Percentiles rank a stretch among this genome's conserved stretches.
phyloP scores from a whole-genome alignment of 2,797 vertebrate species.

The Amblyopsis hoosieri region DNA sequence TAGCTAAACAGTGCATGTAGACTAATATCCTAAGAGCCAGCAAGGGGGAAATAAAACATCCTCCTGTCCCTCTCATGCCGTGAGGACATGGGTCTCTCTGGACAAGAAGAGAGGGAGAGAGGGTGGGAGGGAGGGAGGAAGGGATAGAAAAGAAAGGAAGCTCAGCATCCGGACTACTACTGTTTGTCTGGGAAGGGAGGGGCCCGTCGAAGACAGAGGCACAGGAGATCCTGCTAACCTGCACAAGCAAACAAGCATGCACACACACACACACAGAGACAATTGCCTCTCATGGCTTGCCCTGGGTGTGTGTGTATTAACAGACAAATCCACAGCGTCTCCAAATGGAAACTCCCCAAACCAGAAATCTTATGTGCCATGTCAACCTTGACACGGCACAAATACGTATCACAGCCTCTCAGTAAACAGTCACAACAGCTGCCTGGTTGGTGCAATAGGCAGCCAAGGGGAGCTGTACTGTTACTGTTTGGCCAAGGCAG shows the following conservation, averaged over 20 bases:
- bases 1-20: background rate
- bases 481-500: no score
- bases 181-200: constrained; percentile 41
- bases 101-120: background rate
- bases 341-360: constrained; percentile 24
- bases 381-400: constrained; percentile 13
- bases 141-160: constrained; percentile 14
- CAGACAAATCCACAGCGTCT: background rate
- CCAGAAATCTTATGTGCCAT: constrained; percentile 14
- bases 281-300: background rate
- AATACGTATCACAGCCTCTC: constrained; percentile 19
- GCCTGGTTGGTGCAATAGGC: constrained; percentile 1
- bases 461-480: constrained; percentile 9
- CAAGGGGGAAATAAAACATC: no score
- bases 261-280: constrained; percentile 3
- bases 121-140: background rate
- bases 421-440: constrained; percentile 10
- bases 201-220: constrained; percentile 3
- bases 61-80: constrained; percentile 20
- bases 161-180: constrained; percentile 22
- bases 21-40: background rate
- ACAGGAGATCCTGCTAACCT: constrained; percentile 21
- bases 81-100: constrained; percentile 25
- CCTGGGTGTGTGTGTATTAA: constrained; percentile 14
- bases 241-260: constrained; percentile 21